Evolutionary conservation across 2,888 invertebrate species (phyloP), one percentile per base, ranked within the genome.

Genomic region (Anthophora plumipes): DNA sequence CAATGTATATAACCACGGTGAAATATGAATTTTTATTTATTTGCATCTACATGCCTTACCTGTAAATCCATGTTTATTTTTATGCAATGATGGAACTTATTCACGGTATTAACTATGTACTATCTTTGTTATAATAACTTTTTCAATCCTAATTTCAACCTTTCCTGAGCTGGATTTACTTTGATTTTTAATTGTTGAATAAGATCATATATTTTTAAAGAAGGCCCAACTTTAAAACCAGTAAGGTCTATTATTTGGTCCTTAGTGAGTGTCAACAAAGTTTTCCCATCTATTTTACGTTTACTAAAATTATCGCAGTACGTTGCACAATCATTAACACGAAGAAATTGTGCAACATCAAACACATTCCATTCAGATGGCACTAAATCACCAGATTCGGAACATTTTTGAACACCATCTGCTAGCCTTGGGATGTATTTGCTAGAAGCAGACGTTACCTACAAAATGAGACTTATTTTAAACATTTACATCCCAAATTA

Each of bases 141-240:
- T 94, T 96, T 95, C 91, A 94, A 93, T 93, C 95, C 95, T 90
- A 95, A 94, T 94, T 96, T 96, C 93, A 94, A 94, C 88, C 95
- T 94, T 89, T 96, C 95, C 91, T 96, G 96, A 83, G 96, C 95
- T 82, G 96, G 96, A 93, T 96, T 96, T 83, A 97, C 96, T 95
- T 97, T 97, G 93, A 96, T 96, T 94, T 98, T 98, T 69, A 98
- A 95, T 92, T 98, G 98, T 91, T 98, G 97, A 91, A 99, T 97
- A 85, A 99, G 95, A 94, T 98, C 98, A 92, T 96, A 97, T 90
- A 99, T 98, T 94, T 98, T 98, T 79, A 99, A 94, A 22, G 98
- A 98, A 9, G 98, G 98, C 1, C 98, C 98, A 77, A 99, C 98
- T 95, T 98, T 98, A 95, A 97, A 98, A 87, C 97, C 97, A 37